phyloP scores from a whole-genome alignment of 2,113 vertebrate genomes.

The Entelurus aequoreus region DNA sequence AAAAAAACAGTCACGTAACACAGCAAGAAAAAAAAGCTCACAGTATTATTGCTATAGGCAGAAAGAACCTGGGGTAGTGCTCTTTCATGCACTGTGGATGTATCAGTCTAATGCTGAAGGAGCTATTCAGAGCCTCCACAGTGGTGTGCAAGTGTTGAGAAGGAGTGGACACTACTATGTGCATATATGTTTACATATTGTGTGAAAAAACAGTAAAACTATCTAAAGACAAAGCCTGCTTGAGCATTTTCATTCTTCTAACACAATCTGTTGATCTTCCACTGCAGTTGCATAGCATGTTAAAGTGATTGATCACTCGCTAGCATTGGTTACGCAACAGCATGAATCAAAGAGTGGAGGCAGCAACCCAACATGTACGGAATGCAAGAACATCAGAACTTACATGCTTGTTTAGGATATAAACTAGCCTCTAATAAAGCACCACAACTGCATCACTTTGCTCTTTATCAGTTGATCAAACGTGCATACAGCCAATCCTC shows the following conservation, averaged over 20 bases:
- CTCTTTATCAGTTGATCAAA: no score
- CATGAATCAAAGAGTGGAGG: constrained; percentile 31
- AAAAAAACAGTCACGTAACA: no score
- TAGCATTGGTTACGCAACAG: constrained; percentile 36
- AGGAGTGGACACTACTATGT: not conserved
- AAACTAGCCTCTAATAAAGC: not conserved
- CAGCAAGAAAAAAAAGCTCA: no score
- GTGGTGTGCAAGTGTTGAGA: no score
- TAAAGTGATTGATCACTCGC: constrained; percentile 32
- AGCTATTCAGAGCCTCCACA: no score
- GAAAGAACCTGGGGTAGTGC: not conserved
- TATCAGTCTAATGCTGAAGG: no score
- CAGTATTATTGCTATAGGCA: not conserved
- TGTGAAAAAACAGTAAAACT: not conserved
- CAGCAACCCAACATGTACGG: constrained; percentile 11
- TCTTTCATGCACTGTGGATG: no score
- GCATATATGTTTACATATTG: not conserved
- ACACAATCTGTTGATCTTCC: constrained; percentile 14
- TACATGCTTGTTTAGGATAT: not conserved
- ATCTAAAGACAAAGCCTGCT: not conserved
- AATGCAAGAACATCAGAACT: no score
- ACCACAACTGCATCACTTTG: no score
- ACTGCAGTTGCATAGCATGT: constrained; percentile 8
- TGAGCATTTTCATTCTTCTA: constrained; percentile 12
- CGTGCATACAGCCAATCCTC: no score